phyloP scores from a whole-genome alignment of 1,140 invertebrate species.

The Drosophila biarmipes region DNA sequence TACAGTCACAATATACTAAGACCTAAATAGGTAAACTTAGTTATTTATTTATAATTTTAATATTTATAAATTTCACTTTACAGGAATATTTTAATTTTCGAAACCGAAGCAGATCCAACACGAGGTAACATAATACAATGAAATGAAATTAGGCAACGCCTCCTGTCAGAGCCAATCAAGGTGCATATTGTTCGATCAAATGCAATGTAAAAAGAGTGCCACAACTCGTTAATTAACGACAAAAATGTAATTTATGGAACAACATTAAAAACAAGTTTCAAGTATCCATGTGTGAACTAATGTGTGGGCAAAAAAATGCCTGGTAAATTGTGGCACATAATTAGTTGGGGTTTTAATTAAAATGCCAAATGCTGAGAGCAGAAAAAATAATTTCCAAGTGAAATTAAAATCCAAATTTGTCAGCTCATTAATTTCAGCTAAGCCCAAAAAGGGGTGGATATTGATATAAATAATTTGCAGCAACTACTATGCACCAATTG shows the following conservation, averaged over 20 bases:
- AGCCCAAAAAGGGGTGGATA: neutral
- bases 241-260: constrained; percentile 35
- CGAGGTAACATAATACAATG: constrained; percentile 6
- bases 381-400: neutral
- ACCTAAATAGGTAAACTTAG: neutral
- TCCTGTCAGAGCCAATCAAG: constrained; percentile 26
- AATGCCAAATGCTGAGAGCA: constrained; percentile 35
- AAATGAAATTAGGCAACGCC: constrained; percentile 9
- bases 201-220: constrained; percentile 14
- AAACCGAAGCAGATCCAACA: constrained; percentile 21
- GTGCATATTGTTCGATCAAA: constrained; percentile 15
- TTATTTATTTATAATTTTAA: neutral
- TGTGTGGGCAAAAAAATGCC: constrained; percentile 1
- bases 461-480: neutral
- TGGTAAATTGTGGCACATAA: constrained; percentile 16
- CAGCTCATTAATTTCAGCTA: constrained; percentile 22
- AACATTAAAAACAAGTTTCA: constrained; percentile 25
- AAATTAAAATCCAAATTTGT: constrained; percentile 5
- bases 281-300: constrained; percentile 11
- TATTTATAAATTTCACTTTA: neutral
- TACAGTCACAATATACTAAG: no score
- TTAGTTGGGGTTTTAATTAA: constrained; percentile 45
- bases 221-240: constrained; percentile 49
- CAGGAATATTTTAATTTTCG: constrained; percentile 1
- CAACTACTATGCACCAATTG: neutral